These are phyloP conservation scores for Poeciliopsis turneri DNA, from an alignment of 2,797 vertebrate species.

Conservation along the genomic window DNA sequence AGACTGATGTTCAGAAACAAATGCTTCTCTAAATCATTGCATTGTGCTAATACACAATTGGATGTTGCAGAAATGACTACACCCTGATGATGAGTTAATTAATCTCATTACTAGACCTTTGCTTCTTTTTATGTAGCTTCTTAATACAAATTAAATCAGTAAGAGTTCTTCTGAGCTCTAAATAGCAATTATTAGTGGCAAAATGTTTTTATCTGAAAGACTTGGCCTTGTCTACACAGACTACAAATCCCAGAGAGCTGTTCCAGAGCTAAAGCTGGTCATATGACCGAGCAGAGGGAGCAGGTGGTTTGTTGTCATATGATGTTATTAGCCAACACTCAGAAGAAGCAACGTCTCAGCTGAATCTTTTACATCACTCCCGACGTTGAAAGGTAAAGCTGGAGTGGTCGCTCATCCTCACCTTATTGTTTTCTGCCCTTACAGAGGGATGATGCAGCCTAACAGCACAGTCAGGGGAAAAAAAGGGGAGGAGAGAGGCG, in stretches of 20 bases:
- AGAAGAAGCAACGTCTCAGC: conserved; percentile 69
- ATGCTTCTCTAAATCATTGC: background rate
- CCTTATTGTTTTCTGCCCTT: conserved; percentile 36
- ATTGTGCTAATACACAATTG: background rate
- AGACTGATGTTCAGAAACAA: background rate
- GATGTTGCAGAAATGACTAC: background rate
- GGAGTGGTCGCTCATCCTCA: conserved; percentile 60
- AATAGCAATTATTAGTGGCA: background rate
- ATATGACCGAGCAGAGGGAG: conserved; percentile 71
- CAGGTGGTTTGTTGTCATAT: conserved; percentile 79
- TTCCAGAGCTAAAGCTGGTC: conserved; percentile 52
- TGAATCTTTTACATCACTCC: conserved; percentile 71
- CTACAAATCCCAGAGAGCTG: conserved; percentile 78
- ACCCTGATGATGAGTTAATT: background rate
- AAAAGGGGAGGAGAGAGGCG: conserved; percentile 18
- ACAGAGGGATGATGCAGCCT: conserved; percentile 32
- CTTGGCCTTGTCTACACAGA: conserved; percentile 49
- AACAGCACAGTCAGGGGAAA: conserved; percentile 19
- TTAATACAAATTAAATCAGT: background rate
- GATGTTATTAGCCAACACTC: conserved; percentile 75
- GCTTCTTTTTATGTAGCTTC: background rate
- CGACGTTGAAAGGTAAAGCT: conserved; percentile 75
- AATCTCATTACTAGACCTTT: background rate
- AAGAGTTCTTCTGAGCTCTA: background rate
- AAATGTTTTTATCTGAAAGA: background rate